Evolutionary conservation across 1,140 invertebrate genomes (phyloP).

Genomic region (Papilio aristodemus): DNA sequence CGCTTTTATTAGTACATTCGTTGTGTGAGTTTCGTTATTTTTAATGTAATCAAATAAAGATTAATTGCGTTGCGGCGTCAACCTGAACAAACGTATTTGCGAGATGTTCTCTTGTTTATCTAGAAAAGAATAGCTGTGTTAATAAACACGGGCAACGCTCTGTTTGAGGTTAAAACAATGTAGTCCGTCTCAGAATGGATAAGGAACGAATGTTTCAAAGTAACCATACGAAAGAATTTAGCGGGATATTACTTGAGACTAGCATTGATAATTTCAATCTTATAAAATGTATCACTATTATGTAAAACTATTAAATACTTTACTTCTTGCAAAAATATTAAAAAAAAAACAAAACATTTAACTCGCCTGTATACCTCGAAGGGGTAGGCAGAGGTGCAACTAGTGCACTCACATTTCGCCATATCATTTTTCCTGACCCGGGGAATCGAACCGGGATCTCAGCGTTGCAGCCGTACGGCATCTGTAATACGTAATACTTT

Average conservation of each 20-base stretch:
- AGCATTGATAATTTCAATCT: neutral
- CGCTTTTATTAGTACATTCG: slow-evolving; percentile 22
- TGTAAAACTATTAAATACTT: too few species aligned
- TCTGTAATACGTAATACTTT: too few species aligned
- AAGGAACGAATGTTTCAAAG: slow-evolving; percentile 22
- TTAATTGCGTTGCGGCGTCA: slow-evolving; percentile 24
- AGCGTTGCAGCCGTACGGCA: too few species aligned
- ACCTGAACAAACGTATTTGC: slow-evolving; percentile 31
- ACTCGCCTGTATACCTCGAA: too few species aligned
- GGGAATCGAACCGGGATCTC: too few species aligned
- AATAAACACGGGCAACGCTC: slow-evolving; percentile 23
- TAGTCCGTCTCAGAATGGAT: slow-evolving; percentile 30
- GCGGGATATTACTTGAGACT: neutral
- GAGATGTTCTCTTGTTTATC: slow-evolving; percentile 26
- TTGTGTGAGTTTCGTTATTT: slow-evolving; percentile 6
- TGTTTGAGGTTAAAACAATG: slow-evolving; percentile 33
- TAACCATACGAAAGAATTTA: neutral
- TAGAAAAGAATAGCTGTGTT: slow-evolving; percentile 30
- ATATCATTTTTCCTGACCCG: too few species aligned
- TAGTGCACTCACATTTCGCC: too few species aligned
- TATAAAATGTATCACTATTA: too few species aligned
- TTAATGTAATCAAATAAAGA: slow-evolving; percentile 28
- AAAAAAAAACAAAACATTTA: too few species aligned
- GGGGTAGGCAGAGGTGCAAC: too few species aligned
- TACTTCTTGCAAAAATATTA: too few species aligned